Conservation (phyloP, 2,797 vertebrate species). For the Cottoperca gobio region DNA sequence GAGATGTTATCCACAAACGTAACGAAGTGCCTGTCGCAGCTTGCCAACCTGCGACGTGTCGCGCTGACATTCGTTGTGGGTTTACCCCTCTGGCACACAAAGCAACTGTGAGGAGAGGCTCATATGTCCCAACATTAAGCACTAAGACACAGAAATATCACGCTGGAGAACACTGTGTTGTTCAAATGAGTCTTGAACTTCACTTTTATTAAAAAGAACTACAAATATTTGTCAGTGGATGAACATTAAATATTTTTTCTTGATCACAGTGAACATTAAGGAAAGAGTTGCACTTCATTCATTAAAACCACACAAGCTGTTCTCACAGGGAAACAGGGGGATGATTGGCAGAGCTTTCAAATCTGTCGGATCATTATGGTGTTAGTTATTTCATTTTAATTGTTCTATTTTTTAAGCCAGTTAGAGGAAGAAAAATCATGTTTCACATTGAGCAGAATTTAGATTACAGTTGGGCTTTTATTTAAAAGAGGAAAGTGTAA, state of each 20-base stretch:
- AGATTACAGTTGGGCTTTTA: too few relatives aligned
- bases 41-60: conserved; percentile 44
- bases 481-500: too few relatives aligned
- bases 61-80: conserved; percentile 54
- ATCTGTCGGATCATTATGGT: conserved; percentile 12
- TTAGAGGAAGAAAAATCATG: too few relatives aligned
- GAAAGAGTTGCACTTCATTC: conserved; percentile 10
- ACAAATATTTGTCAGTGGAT: background rate
- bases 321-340: conserved; percentile 1
- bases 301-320: conserved; percentile 2
- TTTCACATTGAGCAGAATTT: too few relatives aligned
- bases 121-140: conserved; percentile 16
- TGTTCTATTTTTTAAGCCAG: too few relatives aligned
- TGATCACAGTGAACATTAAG: conserved; percentile 21
- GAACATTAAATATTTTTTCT: background rate
- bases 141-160: conserved; percentile 13
- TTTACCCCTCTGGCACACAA: conserved; percentile 50
- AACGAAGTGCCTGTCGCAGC: conserved; percentile 60
- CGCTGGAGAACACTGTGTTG: background rate
- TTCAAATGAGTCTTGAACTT: background rate
- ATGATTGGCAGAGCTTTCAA: conserved; percentile 11
- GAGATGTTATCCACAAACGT: conserved; percentile 61
- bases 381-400: conserved; percentile 25
- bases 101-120: conserved; percentile 5
- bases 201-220: background rate